Evolutionary conservation across 2,888 invertebrate genomes (phyloP).

Genomic region (Cremastobaeus sp.): DNA sequence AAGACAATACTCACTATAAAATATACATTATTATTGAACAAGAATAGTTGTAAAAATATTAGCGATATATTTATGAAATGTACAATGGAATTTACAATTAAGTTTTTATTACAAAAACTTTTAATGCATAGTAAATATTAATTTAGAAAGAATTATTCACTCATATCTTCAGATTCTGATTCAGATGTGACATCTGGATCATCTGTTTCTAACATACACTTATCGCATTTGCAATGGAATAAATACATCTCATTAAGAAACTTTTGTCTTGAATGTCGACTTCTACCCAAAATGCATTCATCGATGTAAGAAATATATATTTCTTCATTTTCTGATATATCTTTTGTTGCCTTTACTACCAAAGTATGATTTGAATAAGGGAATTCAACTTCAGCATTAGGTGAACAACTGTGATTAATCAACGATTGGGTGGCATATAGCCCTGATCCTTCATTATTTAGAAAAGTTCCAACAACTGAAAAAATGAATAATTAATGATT

Average conservation of each 20-base stretch:
- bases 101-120: no score
- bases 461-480: conserved; percentile 85
- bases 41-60: no score
- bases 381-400: conserved; percentile 92
- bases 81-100: not conserved
- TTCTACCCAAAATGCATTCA: conserved; percentile 88
- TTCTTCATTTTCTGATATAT: conserved; percentile 90
- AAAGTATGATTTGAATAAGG: conserved; percentile 89
- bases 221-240: conserved; percentile 89
- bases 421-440: conserved; percentile 91
- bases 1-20: no score
- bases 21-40: no score
- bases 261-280: conserved; percentile 92
- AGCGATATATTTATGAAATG: not conserved
- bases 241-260: conserved; percentile 88
- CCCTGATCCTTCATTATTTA: conserved; percentile 95
- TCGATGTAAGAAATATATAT: conserved; percentile 94
- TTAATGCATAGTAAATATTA: no score
- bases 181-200: conserved; percentile 88
- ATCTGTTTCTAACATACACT: conserved; percentile 85
- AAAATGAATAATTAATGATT: not conserved
- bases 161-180: conserved; percentile 67
- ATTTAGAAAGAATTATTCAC: conserved; percentile 39
- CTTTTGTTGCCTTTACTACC: conserved; percentile 84
- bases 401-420: conserved; percentile 94